These are phyloP conservation scores for Gobionotothen gibberifrons DNA, from an alignment of 2,797 vertebrate species.

Conservation along the genomic window DNA sequence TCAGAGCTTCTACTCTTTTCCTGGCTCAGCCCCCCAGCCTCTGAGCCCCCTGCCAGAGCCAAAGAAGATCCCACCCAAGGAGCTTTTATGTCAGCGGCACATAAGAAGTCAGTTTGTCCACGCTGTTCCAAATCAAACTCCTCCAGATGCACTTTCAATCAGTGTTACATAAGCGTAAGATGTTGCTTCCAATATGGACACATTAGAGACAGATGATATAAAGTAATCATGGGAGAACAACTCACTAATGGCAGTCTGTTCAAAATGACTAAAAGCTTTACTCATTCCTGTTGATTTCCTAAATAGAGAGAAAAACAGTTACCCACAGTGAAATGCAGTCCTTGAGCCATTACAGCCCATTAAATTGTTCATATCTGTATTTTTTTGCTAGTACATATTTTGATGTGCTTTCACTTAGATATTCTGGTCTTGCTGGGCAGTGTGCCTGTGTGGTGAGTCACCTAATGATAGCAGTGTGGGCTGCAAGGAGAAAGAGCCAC, in stretches of 20 bases:
- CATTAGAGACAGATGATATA: slow-evolving; percentile 32
- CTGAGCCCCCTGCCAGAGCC: slow-evolving; percentile 37
- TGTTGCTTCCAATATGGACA: slow-evolving; percentile 22
- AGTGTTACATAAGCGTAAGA: slow-evolving; percentile 36
- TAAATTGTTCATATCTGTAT: slow-evolving; percentile 55
- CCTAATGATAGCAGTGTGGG: slow-evolving; percentile 74
- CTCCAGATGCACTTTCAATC: slow-evolving; percentile 35
- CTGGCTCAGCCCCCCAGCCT: slow-evolving; percentile 31
- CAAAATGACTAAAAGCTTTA: slow-evolving; percentile 30
- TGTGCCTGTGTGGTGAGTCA: slow-evolving; percentile 70
- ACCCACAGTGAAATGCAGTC: slow-evolving; percentile 31
- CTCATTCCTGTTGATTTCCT: slow-evolving; percentile 37
- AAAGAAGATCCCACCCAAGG: slow-evolving; percentile 47
- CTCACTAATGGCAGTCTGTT: slow-evolving; percentile 18
- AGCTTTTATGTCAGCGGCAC: slow-evolving; percentile 46
- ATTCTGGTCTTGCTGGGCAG: slow-evolving; percentile 59
- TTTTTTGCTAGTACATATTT: slow-evolving; percentile 52
- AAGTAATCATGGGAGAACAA: slow-evolving; percentile 23
- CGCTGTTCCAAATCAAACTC: slow-evolving; percentile 38
- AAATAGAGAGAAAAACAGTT: slow-evolving; percentile 13
- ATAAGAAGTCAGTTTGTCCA: slow-evolving; percentile 46
- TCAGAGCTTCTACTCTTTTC: slow-evolving; percentile 50
- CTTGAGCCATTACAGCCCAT: slow-evolving; percentile 49
- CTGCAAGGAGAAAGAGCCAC: slow-evolving; percentile 59
- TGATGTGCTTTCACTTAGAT: slow-evolving; percentile 69